phyloP scores from a whole-genome alignment of 2,113 vertebrate genomes.

The Oryzias melastigma region DNA sequence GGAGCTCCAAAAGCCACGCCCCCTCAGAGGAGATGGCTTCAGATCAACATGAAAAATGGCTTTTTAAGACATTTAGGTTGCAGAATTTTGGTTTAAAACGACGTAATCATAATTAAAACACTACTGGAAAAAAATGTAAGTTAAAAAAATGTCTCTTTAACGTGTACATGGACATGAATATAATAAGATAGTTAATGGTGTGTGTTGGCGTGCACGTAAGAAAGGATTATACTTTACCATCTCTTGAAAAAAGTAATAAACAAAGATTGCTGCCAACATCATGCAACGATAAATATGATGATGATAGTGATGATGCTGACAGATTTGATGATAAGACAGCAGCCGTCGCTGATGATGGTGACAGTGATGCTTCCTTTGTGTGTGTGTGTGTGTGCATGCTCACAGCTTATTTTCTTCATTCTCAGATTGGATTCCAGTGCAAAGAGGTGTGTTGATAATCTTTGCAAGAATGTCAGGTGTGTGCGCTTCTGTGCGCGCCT shows the following conservation, averaged over 20 bases:
- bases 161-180: conserved; percentile 2
- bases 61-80: too few species aligned
- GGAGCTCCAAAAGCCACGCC: too few species aligned
- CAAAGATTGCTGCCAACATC: conserved; percentile 41
- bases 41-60: too few species aligned
- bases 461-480: conserved; percentile 78
- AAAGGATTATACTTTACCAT: conserved; percentile 24
- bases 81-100: too few species aligned
- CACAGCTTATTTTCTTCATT: conserved; percentile 56
- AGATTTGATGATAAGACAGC: conserved; percentile 62
- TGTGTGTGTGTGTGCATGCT: conserved; percentile 31
- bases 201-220: neutral
- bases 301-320: conserved; percentile 56
- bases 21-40: too few species aligned
- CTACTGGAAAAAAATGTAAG: neutral
- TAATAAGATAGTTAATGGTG: neutral
- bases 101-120: too few species aligned
- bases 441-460: conserved; percentile 77
- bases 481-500: conserved; percentile 31
- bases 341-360: conserved; percentile 53
- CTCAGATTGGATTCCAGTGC: conserved; percentile 68
- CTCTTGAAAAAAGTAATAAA: conserved; percentile 29
- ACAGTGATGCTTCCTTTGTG: conserved; percentile 52
- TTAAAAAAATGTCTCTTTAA: conserved; percentile 1
- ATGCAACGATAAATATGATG: conserved; percentile 38